phyloP scores from a whole-genome alignment of 2,888 invertebrate genomes.

The Synergus itoensis region DNA sequence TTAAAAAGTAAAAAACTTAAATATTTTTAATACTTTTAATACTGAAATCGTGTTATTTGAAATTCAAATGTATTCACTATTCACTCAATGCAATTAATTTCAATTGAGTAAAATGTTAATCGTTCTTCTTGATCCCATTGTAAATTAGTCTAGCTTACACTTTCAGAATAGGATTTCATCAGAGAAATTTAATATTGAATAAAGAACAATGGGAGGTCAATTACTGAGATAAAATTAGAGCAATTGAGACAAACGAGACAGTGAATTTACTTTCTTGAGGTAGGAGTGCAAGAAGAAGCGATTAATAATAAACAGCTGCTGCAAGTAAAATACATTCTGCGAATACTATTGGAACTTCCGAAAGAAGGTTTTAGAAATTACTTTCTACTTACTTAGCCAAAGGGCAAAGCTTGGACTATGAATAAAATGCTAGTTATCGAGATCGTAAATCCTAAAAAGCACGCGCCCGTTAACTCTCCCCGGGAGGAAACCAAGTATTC shows the following conservation, averaged over 20 bases:
- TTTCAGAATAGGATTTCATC: background rate
- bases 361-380: conserved; percentile 28
- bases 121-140: background rate
- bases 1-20: no score
- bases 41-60: background rate
- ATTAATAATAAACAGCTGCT: conserved; percentile 8
- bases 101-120: background rate
- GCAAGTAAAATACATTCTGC: background rate
- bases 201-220: background rate
- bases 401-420: conserved; percentile 55
- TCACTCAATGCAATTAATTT: background rate
- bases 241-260: background rate
- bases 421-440: conserved; percentile 68
- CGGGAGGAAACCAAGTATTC: conserved; percentile 28
- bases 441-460: conserved; percentile 62
- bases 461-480: conserved; percentile 44
- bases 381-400: conserved; percentile 43
- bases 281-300: background rate
- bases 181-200: background rate
- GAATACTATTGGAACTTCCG: conserved; percentile 4
- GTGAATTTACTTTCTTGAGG: background rate
- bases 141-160: background rate
- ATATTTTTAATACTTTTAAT: no score
- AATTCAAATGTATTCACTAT: background rate
- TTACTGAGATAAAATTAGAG: background rate